Percentiles rank a stretch among this genome's conserved stretches.
These are phyloP conservation scores for Actinia equina DNA, from an alignment of 64 coral and sea anemone species.

Conservation along the genomic window DNA sequence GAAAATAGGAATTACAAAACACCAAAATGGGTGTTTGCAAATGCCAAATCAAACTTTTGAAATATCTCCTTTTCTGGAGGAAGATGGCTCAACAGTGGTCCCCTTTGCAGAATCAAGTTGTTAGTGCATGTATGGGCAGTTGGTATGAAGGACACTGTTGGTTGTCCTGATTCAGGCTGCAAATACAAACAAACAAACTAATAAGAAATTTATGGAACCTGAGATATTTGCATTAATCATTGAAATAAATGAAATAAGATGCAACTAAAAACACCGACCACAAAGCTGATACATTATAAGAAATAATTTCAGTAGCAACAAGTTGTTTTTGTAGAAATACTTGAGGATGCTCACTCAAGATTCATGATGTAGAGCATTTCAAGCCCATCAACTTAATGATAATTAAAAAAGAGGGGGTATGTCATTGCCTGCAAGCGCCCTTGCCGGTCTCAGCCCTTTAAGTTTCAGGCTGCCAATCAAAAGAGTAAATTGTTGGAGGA, in stretches of 20 bases:
- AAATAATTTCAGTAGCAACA: neutral
- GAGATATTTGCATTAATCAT: neutral
- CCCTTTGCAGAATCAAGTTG: no score
- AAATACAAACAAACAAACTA: neutral
- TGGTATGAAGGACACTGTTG: slow-evolving; percentile 3
- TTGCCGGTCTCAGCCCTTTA: neutral
- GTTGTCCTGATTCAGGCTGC: slow-evolving; percentile 6
- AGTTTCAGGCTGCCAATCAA: no score
- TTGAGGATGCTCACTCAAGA: neutral
- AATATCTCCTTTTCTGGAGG: no score
- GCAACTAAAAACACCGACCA: no score
- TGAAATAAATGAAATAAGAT: neutral
- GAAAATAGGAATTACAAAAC: no score
- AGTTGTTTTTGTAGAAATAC: neutral
- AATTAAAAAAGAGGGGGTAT: neutral
- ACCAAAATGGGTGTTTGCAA: no score
- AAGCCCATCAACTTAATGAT: no score
- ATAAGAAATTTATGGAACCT: neutral
- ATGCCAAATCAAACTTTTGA: no score
- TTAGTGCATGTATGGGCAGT: no score
- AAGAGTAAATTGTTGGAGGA: neutral
- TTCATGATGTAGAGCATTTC: neutral
- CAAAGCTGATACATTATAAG: neutral
- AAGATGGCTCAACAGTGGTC: no score
- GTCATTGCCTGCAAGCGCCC: neutral